These are phyloP conservation scores for Plagodis dolabraria DNA, from an alignment of 2,888 invertebrate species.

Conservation along the genomic window DNA sequence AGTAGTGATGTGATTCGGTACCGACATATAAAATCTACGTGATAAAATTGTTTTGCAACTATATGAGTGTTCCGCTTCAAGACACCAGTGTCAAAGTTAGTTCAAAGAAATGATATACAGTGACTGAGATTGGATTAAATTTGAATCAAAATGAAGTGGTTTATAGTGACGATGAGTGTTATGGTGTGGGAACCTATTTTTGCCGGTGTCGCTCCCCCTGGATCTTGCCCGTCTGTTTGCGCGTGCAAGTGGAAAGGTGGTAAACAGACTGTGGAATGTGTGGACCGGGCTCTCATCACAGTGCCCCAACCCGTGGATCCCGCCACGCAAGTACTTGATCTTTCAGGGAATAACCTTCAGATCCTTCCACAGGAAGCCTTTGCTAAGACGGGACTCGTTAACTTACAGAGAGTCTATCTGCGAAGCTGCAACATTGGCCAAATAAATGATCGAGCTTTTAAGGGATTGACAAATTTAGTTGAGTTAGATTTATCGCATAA, in stretches of 20 bases:
- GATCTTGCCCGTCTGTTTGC: constrained; percentile 91
- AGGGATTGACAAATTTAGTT: constrained; percentile 94
- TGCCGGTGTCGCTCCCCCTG: constrained; percentile 79
- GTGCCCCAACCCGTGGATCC: constrained; percentile 94
- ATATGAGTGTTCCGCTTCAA: constrained; percentile 39
- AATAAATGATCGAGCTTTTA: constrained; percentile 93
- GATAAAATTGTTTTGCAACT: constrained; percentile 54
- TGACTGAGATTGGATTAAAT: constrained; percentile 59
- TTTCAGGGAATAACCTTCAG: constrained; percentile 94
- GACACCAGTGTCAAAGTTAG: constrained; percentile 46
- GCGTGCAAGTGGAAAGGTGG: constrained; percentile 97
- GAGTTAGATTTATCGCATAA: constrained; percentile 95
- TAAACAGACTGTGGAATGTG: constrained; percentile 96
- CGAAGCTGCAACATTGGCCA: constrained; percentile 93
- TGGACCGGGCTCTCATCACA: constrained; percentile 91
- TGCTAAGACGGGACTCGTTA: constrained; percentile 91
- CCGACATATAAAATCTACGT: constrained; percentile 59
- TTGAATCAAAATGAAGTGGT: constrained; percentile 78
- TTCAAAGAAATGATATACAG: constrained; percentile 61
- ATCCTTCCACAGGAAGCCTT: constrained; percentile 93
- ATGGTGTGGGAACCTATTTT: constrained; percentile 72
- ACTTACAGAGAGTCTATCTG: constrained; percentile 94
- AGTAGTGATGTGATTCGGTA: constrained; percentile 84
- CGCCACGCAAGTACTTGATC: constrained; percentile 95
- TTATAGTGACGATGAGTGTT: constrained; percentile 76